A percentile compares a stretch with the other conserved stretches of the same genome.
These are phyloP conservation scores for Eupithecia subumbrata DNA, from an alignment of 2,888 invertebrate genomes.

Conservation along the genomic window DNA sequence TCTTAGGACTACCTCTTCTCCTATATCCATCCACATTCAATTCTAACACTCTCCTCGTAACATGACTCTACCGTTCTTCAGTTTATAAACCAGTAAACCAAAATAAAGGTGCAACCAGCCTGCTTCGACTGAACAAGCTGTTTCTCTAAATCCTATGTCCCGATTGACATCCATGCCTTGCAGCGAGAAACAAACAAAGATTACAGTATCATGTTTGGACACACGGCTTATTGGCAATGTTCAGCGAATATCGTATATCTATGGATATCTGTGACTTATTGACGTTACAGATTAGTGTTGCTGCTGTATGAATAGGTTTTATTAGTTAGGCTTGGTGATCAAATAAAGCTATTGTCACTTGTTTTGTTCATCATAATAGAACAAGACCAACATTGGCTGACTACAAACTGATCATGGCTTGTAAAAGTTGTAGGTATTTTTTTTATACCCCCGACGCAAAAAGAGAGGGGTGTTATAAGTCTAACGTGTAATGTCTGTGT, in stretches of 20 bases:
- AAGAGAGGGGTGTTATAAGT: too few relatives aligned
- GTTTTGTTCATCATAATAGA: neutral
- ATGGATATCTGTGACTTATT: constrained; percentile 30
- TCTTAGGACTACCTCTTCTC: too few relatives aligned
- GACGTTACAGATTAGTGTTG: constrained; percentile 6
- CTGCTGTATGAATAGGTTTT: neutral
- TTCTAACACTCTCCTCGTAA: too few relatives aligned
- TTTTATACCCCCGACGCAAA: too few relatives aligned
- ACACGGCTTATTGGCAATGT: constrained; percentile 49
- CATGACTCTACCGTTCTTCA: neutral
- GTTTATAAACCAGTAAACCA: neutral
- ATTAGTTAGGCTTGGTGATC: neutral
- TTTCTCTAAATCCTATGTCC: neutral
- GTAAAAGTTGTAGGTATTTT: neutral
- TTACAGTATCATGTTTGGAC: constrained; percentile 49
- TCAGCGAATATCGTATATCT: constrained; percentile 29
- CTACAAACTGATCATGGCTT: neutral
- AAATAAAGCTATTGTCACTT: neutral
- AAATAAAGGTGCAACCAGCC: neutral
- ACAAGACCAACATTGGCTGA: neutral
- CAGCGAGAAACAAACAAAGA: constrained; percentile 45
- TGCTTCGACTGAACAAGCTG: neutral
- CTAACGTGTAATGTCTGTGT: too few relatives aligned
- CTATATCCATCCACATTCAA: too few relatives aligned
- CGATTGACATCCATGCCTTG: constrained; percentile 37